These are phyloP conservation scores for Cephus pygmeus DNA, from an alignment of 2,888 invertebrate genomes.

Conservation along the genomic window DNA sequence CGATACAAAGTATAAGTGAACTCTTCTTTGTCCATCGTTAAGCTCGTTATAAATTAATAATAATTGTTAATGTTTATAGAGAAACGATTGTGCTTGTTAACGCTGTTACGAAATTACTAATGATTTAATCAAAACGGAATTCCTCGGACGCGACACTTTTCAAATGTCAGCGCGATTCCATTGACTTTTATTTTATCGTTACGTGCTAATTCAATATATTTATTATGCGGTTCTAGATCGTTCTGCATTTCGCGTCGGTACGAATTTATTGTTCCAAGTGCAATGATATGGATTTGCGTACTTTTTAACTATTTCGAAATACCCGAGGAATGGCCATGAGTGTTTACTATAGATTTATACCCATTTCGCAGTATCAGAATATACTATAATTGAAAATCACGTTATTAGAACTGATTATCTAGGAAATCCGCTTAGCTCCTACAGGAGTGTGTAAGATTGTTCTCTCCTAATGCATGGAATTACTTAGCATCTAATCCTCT, in stretches of 20 bases:
- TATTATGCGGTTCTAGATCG: neutral
- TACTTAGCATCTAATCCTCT: neutral
- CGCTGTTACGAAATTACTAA: neutral
- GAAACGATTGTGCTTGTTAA: neutral
- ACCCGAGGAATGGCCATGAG: neutral
- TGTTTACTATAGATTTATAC: neutral
- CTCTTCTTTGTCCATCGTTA: neutral
- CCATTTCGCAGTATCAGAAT: neutral
- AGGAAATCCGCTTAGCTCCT: neutral
- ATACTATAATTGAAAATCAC: neutral
- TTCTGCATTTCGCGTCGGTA: neutral
- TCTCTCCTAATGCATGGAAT: neutral
- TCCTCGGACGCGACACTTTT: neutral
- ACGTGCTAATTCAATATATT: neutral
- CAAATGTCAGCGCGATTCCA: neutral
- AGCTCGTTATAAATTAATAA: neutral
- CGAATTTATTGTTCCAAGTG: neutral
- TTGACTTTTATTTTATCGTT: neutral
- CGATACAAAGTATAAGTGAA: neutral
- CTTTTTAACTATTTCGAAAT: neutral
- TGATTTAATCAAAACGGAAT: neutral
- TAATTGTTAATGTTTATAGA: neutral
- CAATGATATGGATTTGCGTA: neutral
- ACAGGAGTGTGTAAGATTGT: neutral
- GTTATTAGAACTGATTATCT: neutral